These are phyloP conservation scores for Zaprionus capensis DNA, from an alignment of 1,140 invertebrate genomes.

Conservation along the genomic window DNA sequence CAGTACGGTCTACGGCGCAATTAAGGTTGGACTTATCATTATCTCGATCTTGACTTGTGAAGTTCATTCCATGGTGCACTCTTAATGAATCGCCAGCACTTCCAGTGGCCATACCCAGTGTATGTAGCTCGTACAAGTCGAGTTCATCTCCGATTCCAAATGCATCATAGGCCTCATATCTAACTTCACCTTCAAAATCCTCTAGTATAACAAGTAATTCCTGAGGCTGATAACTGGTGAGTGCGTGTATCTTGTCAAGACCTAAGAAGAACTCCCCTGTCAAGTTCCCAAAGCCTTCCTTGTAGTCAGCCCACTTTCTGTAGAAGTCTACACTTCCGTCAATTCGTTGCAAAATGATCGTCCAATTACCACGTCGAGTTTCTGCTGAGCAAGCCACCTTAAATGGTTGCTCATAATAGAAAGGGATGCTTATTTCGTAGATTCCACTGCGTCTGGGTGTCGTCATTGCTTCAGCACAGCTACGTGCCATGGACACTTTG, in stretches of 20 bases:
- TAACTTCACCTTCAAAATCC: not conserved
- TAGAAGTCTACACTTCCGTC: slow-evolving; percentile 87
- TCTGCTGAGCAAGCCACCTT: not conserved
- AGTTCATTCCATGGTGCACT: not conserved
- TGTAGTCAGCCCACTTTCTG: slow-evolving; percentile 87
- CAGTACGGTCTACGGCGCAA: not conserved
- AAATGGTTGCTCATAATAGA: not conserved
- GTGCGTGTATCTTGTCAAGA: slow-evolving; percentile 85
- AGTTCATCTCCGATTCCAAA: not conserved
- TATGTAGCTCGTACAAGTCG: not conserved
- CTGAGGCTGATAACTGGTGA: slow-evolving; percentile 72
- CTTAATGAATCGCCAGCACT: not conserved
- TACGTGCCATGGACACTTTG: not conserved
- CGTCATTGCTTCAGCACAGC: not conserved
- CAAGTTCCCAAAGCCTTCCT: slow-evolving; percentile 87
- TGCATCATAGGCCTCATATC: not conserved
- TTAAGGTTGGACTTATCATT: not conserved
- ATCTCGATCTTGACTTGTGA: not conserved
- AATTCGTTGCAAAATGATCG: slow-evolving; percentile 86
- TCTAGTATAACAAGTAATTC: not conserved
- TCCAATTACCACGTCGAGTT: slow-evolving; percentile 81
- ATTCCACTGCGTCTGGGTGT: not conserved
- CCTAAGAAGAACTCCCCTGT: slow-evolving; percentile 87
- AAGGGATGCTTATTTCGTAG: not conserved
- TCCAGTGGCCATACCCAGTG: not conserved